These are phyloP conservation scores for Anhinga anhinga DNA, from an alignment of 2,113 vertebrate species.

Conservation along the genomic window DNA sequence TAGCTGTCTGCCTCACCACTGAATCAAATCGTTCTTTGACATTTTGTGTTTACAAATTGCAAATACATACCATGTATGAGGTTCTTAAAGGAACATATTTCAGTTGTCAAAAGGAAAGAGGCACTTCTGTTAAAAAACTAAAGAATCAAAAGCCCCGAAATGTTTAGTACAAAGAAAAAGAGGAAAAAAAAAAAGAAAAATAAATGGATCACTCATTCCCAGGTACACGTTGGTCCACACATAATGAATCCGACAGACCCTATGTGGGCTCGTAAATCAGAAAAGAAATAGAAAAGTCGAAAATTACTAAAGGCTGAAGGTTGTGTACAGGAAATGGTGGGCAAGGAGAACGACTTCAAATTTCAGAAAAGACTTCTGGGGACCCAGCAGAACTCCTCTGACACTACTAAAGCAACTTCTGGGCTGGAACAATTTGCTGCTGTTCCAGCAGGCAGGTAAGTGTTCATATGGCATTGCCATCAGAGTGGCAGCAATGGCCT, in stretches of 20 bases:
- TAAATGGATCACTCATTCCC: not conserved
- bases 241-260: not conserved
- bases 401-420: not conserved
- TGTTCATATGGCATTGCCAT: fast-evolving
- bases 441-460: not conserved
- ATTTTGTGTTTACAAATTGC: constrained; percentile 41
- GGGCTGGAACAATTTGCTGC: not conserved
- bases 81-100: constrained; percentile 59
- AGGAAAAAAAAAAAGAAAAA: not conserved
- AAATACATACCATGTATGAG: constrained; percentile 39
- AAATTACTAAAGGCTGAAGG: not conserved
- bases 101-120: not conserved
- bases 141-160: not conserved
- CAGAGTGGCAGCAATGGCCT: not conserved
- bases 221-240: not conserved
- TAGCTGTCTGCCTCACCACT: constrained; percentile 57
- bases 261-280: not conserved
- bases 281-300: not conserved
- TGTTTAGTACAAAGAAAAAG: not conserved
- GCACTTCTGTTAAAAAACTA: not conserved
- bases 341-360: not conserved
- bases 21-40: constrained; percentile 57
- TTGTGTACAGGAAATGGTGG: not conserved
- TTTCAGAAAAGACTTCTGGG: not conserved
- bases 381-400: not conserved